phyloP scores from a whole-genome alignment of 2,797 vertebrate genomes.

The Enteromius treurensis region DNA sequence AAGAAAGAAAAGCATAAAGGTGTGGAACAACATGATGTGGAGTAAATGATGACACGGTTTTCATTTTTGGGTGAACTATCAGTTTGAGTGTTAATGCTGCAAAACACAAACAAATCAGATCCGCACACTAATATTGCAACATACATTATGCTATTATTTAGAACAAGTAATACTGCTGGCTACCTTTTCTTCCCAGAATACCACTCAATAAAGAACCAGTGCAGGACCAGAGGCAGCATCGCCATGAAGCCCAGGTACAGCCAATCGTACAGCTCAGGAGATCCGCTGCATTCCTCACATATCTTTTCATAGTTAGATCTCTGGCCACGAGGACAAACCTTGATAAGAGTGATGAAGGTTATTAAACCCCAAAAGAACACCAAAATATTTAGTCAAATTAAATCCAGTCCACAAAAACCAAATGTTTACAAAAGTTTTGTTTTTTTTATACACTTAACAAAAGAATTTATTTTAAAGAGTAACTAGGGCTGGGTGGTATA shows the following conservation, averaged over 20 bases:
- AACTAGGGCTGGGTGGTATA: no score
- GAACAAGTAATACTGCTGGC: neutral
- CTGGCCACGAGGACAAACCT: conserved; percentile 95
- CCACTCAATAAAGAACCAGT: conserved; percentile 99
- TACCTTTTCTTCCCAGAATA: conserved; percentile 98
- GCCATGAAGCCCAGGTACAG: conserved; percentile 98
- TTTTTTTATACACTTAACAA: neutral
- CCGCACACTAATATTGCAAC: neutral
- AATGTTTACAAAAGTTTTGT: neutral
- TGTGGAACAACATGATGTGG: neutral
- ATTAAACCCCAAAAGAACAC: neutral
- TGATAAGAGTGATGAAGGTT: neutral
- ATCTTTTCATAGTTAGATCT: conserved; percentile 85
- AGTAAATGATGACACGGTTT: neutral
- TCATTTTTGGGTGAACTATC: neutral
- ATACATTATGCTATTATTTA: neutral
- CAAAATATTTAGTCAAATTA: neutral
- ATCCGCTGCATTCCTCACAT: conserved; percentile 84
- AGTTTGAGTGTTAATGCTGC: neutral
- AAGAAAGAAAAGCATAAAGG: neutral
- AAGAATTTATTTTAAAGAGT: neutral
- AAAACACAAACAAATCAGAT: neutral
- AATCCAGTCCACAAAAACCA: neutral
- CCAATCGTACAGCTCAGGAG: conserved; percentile 95
- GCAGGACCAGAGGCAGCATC: conserved; percentile 92